Conservation (phyloP, 1,140 invertebrate species). For the Musca vetustissima region DNA sequence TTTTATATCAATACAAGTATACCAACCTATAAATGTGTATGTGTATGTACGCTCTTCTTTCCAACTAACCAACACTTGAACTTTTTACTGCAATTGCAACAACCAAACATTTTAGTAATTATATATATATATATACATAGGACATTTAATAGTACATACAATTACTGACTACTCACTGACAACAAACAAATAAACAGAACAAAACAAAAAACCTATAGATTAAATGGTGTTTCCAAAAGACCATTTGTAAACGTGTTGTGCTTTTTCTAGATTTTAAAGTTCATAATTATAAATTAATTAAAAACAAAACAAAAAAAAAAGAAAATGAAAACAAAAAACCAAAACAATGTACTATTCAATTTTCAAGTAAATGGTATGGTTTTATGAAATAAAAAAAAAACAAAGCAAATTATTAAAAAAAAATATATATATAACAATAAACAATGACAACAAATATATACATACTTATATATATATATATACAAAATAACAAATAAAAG, state of each 20-base stretch:
- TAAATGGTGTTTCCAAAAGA: conserved; percentile 55
- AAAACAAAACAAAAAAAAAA: not conserved
- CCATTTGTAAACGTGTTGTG: conserved; percentile 55
- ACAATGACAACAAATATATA: conserved; percentile 6
- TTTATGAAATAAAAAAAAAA: conserved; percentile 34
- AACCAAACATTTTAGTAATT: too few species aligned
- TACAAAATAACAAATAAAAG: conserved; percentile 12
- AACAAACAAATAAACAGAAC: conserved; percentile 7
- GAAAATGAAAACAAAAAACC: conserved; percentile 13
- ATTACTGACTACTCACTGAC: not conserved
- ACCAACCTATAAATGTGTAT: not conserved
- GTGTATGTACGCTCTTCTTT: not conserved
- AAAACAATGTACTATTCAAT: conserved; percentile 44
- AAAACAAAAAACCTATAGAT: conserved; percentile 9
- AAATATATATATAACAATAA: conserved; percentile 32
- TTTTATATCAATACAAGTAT: not conserved
- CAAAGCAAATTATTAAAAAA: conserved; percentile 31
- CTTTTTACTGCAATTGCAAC: too few species aligned
- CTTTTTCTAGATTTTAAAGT: conserved; percentile 55
- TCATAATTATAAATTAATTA: conserved; percentile 15
- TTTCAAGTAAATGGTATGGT: conserved; percentile 42
- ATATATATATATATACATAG: too few species aligned
- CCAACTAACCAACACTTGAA: not conserved
- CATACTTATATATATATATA: conserved; percentile 6
- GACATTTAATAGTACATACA: too few species aligned